A percentile compares a stretch with the other conserved stretches of the same genome.
Conservation (phyloP, 2,113 vertebrate genomes). For the Panthera tigris region DNA sequence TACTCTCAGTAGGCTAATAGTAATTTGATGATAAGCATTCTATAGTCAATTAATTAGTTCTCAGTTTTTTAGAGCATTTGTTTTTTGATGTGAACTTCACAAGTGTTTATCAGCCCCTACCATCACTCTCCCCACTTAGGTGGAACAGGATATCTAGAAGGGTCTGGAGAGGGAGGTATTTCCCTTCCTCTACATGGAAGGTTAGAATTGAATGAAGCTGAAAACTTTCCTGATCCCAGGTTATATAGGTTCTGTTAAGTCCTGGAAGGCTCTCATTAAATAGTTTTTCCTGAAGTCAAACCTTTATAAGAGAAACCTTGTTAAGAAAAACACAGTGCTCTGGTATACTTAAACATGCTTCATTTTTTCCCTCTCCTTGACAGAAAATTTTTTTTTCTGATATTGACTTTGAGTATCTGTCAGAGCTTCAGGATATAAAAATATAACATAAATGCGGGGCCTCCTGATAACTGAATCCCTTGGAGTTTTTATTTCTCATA, state of each 20-base stretch:
- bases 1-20: neutral
- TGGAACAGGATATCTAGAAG: neutral
- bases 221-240: neutral
- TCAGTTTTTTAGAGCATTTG: neutral
- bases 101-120: neutral
- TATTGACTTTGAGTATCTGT: neutral
- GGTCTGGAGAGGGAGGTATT: neutral
- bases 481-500: neutral
- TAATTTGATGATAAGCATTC: neutral
- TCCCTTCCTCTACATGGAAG: neutral
- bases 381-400: neutral
- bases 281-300: neutral
- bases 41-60: neutral
- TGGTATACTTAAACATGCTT: neutral
- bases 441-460: neutral
- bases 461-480: neutral
- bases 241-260: neutral
- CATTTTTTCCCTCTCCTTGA: neutral
- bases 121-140: neutral
- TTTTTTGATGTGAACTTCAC: neutral
- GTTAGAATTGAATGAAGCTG: neutral
- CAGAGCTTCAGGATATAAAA: neutral
- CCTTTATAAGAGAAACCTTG: neutral
- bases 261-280: neutral
- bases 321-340: neutral